These are phyloP conservation scores for Danio kyathit DNA, from an alignment of 2,797 vertebrate species.

Conservation along the genomic window DNA sequence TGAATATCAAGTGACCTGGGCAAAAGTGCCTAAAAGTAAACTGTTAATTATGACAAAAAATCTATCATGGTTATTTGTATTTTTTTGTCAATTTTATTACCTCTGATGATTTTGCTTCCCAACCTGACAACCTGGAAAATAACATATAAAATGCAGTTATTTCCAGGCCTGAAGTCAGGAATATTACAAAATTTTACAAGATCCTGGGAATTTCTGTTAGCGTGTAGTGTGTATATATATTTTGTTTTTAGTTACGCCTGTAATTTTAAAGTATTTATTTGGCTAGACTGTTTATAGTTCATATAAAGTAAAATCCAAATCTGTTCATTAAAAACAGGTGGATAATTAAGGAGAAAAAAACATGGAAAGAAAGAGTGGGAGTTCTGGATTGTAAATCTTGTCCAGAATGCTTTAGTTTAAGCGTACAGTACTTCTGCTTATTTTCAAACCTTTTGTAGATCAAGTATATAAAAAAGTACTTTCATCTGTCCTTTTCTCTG, in stretches of 20 bases:
- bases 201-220: neutral
- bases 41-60: no score
- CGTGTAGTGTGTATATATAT: neutral
- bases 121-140: no score
- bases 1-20: no score
- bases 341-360: neutral
- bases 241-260: no score
- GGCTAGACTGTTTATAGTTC: neutral
- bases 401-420: conserved; percentile 70
- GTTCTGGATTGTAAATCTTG: conserved; percentile 61
- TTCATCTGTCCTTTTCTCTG: conserved; percentile 67
- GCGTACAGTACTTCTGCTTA: conserved; percentile 65
- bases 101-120: no score
- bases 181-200: neutral
- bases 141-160: neutral
- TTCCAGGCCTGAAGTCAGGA: neutral
- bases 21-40: no score
- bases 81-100: no score
- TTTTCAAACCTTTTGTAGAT: conserved; percentile 78
- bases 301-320: neutral
- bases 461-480: conserved; percentile 76
- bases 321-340: neutral
- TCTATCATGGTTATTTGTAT: no score
- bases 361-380: neutral
- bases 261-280: neutral